Evolutionary conservation across 2,113 vertebrate species (phyloP).

Genomic region (Pholis gunnellus): DNA sequence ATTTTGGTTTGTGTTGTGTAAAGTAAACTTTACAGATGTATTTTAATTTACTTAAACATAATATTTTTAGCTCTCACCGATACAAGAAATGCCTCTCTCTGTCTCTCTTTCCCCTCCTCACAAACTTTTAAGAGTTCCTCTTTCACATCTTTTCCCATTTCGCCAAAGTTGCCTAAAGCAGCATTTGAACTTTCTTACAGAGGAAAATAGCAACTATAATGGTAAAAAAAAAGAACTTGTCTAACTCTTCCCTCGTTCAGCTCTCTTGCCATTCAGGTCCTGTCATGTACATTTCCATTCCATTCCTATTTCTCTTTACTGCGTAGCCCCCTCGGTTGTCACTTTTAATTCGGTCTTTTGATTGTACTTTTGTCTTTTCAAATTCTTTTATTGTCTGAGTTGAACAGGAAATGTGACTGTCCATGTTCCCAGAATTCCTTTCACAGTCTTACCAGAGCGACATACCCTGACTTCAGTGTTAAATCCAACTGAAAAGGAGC

Average conservation of each 20-base stretch:
- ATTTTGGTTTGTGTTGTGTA: neutral
- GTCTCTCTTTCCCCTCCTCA: neutral
- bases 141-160: neutral
- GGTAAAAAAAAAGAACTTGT: conserved; percentile 14
- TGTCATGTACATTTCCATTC: conserved; percentile 17
- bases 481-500: conserved; percentile 71
- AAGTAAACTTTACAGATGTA: neutral
- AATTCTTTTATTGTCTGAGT: conserved; percentile 46
- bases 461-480: conserved; percentile 64
- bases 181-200: conserved; percentile 23
- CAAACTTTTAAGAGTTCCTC: conserved; percentile 9
- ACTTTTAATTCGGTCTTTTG: conserved; percentile 46
- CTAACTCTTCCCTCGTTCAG: neutral
- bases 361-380: conserved; percentile 54
- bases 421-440: conserved; percentile 61
- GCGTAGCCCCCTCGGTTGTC: conserved; percentile 6
- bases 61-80: neutral
- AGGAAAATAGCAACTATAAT: neutral
- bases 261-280: conserved; percentile 34
- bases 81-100: neutral
- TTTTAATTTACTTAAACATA: neutral
- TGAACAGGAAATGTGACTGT: conserved; percentile 57
- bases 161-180: conserved; percentile 7
- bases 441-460: conserved; percentile 49
- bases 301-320: conserved; percentile 26